Evolutionary conservation across 1,140 invertebrate genomes (phyloP).

Genomic region (Bathynomus jamesi): DNA sequence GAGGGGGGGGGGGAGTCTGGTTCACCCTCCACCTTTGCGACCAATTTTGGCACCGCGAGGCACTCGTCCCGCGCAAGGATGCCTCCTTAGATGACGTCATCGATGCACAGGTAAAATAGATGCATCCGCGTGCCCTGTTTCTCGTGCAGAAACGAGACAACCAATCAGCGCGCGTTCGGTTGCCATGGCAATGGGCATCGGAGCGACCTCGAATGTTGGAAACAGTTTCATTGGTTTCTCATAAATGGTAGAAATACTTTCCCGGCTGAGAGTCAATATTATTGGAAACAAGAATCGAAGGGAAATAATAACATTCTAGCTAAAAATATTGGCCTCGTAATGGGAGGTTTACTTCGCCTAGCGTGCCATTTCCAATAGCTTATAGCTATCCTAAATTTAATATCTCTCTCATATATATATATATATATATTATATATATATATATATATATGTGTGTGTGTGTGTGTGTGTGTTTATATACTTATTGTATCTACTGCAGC

Average conservation of each 20-base stretch:
- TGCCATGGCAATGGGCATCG: neutral
- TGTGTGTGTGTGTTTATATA: neutral
- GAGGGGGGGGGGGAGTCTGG: too few relatives aligned
- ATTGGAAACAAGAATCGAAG: neutral
- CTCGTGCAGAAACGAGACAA: neutral
- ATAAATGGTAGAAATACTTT: slow-evolving; percentile 4
- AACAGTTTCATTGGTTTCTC: neutral
- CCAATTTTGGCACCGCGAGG: too few relatives aligned
- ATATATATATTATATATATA: slow-evolving; percentile 6
- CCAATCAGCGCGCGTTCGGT: neutral
- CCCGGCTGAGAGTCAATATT: neutral
- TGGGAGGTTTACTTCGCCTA: neutral
- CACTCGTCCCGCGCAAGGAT: too few relatives aligned
- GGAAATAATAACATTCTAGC: slow-evolving; percentile 2
- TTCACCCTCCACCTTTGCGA: too few relatives aligned
- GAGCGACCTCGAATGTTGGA: neutral
- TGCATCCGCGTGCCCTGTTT: too few relatives aligned
- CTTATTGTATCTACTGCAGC: neutral
- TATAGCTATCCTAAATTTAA: slow-evolving; percentile 2
- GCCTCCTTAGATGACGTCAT: too few relatives aligned
- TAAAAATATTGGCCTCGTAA: neutral
- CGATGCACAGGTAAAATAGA: too few relatives aligned
- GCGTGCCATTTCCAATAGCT: neutral
- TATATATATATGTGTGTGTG: slow-evolving; percentile 2
- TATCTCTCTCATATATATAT: neutral